A percentile compares a stretch with the other conserved stretches of the same genome.
phyloP scores from a whole-genome alignment of 1,140 invertebrate species.

The Andricus grossulariae region DNA sequence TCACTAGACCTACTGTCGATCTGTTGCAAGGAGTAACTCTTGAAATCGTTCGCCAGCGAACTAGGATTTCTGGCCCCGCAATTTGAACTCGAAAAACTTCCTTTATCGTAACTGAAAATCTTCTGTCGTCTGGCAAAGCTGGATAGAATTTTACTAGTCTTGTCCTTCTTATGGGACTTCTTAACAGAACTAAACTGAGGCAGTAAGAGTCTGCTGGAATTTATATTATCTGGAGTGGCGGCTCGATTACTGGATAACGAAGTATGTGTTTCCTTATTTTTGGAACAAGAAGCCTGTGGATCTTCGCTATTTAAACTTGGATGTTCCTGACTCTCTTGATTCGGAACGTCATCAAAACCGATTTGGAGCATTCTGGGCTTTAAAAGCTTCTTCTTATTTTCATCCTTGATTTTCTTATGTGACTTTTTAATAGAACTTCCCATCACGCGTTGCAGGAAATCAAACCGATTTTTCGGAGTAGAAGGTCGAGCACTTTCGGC shows the following conservation, averaged over 20 bases:
- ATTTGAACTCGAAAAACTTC: conserved; percentile 31
- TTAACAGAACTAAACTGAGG: conserved; percentile 67
- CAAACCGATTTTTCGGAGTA: conserved; percentile 64
- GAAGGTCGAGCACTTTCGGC: conserved; percentile 1
- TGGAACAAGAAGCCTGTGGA: neutral
- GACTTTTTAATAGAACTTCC: conserved; percentile 69
- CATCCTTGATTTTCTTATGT: conserved; percentile 65
- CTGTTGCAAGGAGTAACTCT: too few relatives aligned
- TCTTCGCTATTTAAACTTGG: conserved; percentile 1
- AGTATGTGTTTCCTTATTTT: neutral
- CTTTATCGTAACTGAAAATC: conserved; percentile 42
- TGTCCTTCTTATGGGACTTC: conserved; percentile 69
- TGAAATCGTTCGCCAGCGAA: too few relatives aligned
- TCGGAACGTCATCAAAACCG: conserved; percentile 39
- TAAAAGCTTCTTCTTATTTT: conserved; percentile 58
- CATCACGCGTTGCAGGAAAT: conserved; percentile 55
- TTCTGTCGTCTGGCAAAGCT: conserved; percentile 56
- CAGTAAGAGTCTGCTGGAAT: conserved; percentile 66
- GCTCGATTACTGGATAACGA: conserved; percentile 47
- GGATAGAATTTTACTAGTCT: conserved; percentile 59
- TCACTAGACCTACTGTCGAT: too few relatives aligned
- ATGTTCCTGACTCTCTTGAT: neutral
- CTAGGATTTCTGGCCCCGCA: conserved; percentile 39
- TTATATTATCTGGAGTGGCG: conserved; percentile 64
- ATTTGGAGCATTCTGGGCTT: conserved; percentile 45